Evolutionary conservation across 2,113 vertebrate species (phyloP).

Genomic region (Verasper variegatus): DNA sequence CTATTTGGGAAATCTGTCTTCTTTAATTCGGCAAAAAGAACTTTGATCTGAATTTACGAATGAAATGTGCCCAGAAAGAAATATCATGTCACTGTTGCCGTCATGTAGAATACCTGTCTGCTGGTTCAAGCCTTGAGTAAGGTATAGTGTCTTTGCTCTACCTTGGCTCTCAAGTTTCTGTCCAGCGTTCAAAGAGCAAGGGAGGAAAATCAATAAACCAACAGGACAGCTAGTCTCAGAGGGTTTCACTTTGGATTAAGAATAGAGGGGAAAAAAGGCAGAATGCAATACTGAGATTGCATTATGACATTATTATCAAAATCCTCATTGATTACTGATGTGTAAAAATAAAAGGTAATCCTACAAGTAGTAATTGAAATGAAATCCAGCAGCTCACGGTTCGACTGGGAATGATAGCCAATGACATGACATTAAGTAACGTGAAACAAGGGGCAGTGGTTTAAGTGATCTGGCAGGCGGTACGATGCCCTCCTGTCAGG

Average conservation of each 20-base stretch:
- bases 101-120: constrained; percentile 52
- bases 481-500: constrained; percentile 84
- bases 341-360: constrained; percentile 79
- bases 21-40: constrained; percentile 4
- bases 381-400: constrained; percentile 69
- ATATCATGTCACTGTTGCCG: constrained; percentile 12
- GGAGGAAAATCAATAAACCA: constrained; percentile 81
- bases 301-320: constrained; percentile 82
- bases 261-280: constrained; percentile 49
- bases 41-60: constrained; percentile 4
- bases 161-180: constrained; percentile 73
- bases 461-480: constrained; percentile 84
- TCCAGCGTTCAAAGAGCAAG: constrained; percentile 69
- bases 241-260: constrained; percentile 83
- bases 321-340: constrained; percentile 82
- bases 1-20: constrained; percentile 11
- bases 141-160: constrained; percentile 61
- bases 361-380: constrained; percentile 79
- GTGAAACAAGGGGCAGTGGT: constrained; percentile 77
- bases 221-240: constrained; percentile 79
- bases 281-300: constrained; percentile 68
- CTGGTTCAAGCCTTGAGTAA: constrained; percentile 56
- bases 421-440: constrained; percentile 82
- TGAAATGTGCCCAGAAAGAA: neutral
- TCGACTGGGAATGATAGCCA: constrained; percentile 75